Evolutionary conservation across 1,140 invertebrate species (phyloP).

Genomic region (Papilio dardanus): DNA sequence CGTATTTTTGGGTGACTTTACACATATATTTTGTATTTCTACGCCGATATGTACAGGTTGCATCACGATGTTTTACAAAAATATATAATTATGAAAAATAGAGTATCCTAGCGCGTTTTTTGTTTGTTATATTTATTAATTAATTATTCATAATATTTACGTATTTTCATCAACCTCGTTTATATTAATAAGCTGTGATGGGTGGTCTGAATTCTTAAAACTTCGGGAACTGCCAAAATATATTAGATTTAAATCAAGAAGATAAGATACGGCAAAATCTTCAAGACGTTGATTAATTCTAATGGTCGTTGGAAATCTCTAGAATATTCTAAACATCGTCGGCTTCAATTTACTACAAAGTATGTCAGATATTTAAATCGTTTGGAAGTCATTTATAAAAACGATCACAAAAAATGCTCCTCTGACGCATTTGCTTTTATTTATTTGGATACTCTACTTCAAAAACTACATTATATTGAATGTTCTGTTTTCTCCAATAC

Average conservation of each 20-base stretch:
- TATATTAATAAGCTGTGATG: neutral
- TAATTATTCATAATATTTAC: no score
- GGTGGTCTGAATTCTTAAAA: neutral
- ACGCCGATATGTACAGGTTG: no score
- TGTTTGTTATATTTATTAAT: no score
- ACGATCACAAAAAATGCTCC: neutral
- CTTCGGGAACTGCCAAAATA: neutral
- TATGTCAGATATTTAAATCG: neutral
- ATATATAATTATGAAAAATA: no score
- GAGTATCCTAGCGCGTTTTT: no score
- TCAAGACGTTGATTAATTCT: slow-evolving; percentile 23
- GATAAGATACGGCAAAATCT: slow-evolving; percentile 6
- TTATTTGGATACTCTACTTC: neutral
- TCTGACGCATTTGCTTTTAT: slow-evolving; percentile 5
- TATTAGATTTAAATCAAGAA: neutral
- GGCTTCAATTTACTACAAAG: neutral
- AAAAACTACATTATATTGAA: neutral
- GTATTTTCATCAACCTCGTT: no score
- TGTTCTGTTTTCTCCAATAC: no score
- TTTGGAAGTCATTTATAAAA: neutral
- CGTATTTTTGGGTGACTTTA: no score
- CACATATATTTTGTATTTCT: no score
- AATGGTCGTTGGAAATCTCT: neutral
- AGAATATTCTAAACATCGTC: neutral
- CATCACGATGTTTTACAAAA: no score